Conservation (phyloP, 2,113 vertebrate species). For the Helogale parvula region DNA sequence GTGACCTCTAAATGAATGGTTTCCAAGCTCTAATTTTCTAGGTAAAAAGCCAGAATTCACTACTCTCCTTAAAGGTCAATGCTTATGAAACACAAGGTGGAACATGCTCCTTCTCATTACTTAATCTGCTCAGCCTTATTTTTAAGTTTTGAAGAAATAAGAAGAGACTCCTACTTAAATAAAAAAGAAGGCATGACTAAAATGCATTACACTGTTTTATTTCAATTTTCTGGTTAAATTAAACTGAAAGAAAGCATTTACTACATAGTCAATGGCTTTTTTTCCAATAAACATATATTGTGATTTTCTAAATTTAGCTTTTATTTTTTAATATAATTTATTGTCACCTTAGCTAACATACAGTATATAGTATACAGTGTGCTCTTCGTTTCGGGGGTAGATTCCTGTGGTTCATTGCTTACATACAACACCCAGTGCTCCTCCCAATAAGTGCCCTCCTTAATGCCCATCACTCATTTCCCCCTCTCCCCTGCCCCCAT, state of each 20-base stretch:
- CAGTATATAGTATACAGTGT: too few relatives aligned
- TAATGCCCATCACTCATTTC: too few relatives aligned
- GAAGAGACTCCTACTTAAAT: neutral
- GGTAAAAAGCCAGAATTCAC: neutral
- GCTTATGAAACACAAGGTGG: neutral
- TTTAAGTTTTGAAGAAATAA: conserved; percentile 23
- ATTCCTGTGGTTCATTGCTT: too few relatives aligned
- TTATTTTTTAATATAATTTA: too few relatives aligned
- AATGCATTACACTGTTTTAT: neutral
- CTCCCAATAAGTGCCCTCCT: too few relatives aligned
- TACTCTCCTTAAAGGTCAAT: neutral
- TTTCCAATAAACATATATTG: neutral
- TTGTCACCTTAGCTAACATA: too few relatives aligned
- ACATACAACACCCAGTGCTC: too few relatives aligned
- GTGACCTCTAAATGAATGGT: neutral
- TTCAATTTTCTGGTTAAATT: neutral
- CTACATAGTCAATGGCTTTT: neutral
- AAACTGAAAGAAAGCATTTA: neutral
- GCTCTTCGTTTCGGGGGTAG: too few relatives aligned
- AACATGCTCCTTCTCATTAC: neutral
- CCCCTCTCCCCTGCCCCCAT: too few relatives aligned
- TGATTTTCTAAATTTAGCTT: neutral
- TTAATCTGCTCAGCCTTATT: neutral
- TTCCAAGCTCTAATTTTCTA: neutral
- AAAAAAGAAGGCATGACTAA: neutral